Evolutionary conservation across 2,888 invertebrate species (phyloP).

Genomic region (Rosalia funebris): DNA sequence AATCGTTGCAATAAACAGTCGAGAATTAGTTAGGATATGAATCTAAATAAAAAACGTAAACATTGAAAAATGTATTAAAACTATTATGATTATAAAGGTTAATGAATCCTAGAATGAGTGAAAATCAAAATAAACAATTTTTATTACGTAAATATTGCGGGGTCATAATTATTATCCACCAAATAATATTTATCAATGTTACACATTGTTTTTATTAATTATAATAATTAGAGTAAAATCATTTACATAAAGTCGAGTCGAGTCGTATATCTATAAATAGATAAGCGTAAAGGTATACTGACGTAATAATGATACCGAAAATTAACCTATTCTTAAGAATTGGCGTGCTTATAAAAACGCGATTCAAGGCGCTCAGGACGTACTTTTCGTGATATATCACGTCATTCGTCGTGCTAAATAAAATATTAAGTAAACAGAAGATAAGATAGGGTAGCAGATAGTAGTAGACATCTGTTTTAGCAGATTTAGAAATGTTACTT

Average conservation of each 20-base stretch:
- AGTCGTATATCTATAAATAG: neutral
- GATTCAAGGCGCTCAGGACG: neutral
- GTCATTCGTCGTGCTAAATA: constrained; percentile 9
- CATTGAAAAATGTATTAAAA: constrained; percentile 17
- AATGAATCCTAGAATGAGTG: constrained; percentile 20
- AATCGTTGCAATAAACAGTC: neutral
- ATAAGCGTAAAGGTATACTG: neutral
- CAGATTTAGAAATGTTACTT: neutral
- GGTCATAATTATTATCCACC: constrained; percentile 28
- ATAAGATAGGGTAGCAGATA: constrained; percentile 20
- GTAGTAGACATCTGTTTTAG: neutral
- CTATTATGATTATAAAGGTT: constrained; percentile 24
- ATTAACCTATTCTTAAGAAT: too few relatives aligned
- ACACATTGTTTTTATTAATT: constrained; percentile 26
- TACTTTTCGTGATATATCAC: constrained; percentile 5
- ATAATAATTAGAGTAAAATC: constrained; percentile 18
- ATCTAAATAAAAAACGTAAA: constrained; percentile 25
- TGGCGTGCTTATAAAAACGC: neutral
- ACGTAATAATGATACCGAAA: neutral
- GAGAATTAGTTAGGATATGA: neutral
- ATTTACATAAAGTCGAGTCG: constrained; percentile 22
- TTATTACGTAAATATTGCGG: constrained; percentile 31
- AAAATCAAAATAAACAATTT: constrained; percentile 34
- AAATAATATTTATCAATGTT: constrained; percentile 36
- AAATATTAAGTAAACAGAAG: constrained; percentile 22